Conservation (phyloP, 2,888 invertebrate species). For the Linnaemya vulpina region DNA sequence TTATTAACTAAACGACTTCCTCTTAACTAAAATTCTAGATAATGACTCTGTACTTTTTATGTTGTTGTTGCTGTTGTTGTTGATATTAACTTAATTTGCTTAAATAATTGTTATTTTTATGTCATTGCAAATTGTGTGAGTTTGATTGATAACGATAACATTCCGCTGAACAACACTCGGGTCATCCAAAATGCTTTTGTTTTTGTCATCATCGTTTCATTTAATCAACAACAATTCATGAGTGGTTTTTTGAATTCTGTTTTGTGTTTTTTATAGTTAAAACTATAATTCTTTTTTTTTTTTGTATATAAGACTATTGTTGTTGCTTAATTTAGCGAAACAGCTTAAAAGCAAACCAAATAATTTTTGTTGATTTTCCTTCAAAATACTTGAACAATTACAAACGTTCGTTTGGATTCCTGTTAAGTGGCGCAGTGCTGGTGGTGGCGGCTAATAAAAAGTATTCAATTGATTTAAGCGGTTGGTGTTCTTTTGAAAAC, state of each 20-base stretch:
- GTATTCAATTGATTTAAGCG: conserved; percentile 21
- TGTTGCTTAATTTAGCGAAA: conserved; percentile 44
- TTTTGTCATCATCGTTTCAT: conserved; percentile 28
- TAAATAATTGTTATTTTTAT: conserved; percentile 12
- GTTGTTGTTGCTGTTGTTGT: background rate
- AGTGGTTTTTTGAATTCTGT: conserved; percentile 6
- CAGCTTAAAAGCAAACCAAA: background rate
- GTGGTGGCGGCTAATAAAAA: background rate
- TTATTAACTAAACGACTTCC: conserved; percentile 7
- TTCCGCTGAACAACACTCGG: background rate
- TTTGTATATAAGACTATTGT: conserved; percentile 20
- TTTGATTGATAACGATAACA: conserved; percentile 45
- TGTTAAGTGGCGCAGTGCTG: background rate
- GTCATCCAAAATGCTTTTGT: background rate
- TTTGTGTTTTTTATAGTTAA: conserved; percentile 23
- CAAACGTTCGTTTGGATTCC: background rate
- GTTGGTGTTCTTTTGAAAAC: background rate
- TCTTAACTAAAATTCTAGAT: background rate
- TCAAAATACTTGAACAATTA: conserved; percentile 29
- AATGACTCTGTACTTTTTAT: background rate
- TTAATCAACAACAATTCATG: conserved; percentile 3
- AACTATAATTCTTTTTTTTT: conserved; percentile 34
- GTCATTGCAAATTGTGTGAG: conserved; percentile 39
- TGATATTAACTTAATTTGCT: background rate
- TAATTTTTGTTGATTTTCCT: conserved; percentile 22